phyloP scores from a whole-genome alignment of 2,797 vertebrate genomes.

The Lepilemur septentrionalis region DNA sequence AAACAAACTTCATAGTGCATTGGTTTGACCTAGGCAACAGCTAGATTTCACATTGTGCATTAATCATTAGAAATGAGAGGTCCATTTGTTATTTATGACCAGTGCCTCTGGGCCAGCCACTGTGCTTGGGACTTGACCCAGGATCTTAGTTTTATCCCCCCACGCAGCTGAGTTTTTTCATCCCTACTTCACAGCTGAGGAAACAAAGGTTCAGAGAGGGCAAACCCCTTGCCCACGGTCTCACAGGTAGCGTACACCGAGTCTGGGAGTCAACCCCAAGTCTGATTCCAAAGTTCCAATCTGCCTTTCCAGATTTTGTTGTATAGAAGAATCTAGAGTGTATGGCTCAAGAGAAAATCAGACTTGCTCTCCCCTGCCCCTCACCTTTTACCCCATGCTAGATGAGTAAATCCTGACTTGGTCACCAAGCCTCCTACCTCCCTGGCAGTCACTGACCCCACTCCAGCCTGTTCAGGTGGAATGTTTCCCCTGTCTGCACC shows the following conservation, averaged over 20 bases:
- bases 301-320: neutral
- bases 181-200: neutral
- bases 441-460: neutral
- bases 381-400: neutral
- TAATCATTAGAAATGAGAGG: neutral
- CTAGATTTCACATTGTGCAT: neutral
- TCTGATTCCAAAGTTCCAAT: neutral
- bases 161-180: neutral
- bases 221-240: neutral
- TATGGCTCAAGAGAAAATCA: neutral
- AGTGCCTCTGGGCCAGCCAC: neutral
- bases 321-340: neutral
- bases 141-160: neutral
- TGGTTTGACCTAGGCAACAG: neutral
- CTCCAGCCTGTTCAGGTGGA: neutral
- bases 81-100: neutral
- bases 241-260: neutral
- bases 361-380: neutral
- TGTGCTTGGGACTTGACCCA: neutral
- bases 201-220: neutral
- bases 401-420: neutral
- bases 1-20: neutral
- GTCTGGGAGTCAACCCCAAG: neutral
- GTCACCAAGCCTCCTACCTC: neutral
- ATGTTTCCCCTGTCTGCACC: neutral